Base-by-base conservation (phyloP, 2,888 invertebrate species). In the Eupithecia insigniata region DNA sequence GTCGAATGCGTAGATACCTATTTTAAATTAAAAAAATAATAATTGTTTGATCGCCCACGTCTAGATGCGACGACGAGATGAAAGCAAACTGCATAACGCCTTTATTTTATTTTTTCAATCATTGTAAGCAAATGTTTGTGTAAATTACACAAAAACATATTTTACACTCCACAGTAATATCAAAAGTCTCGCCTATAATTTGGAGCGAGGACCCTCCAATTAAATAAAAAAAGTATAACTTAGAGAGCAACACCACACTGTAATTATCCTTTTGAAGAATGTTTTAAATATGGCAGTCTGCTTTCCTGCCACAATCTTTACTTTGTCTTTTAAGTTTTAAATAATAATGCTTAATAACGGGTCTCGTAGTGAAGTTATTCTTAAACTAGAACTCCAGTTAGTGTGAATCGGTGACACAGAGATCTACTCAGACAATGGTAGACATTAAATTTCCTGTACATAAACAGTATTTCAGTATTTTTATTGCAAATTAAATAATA, bases 251-350 rank as follows among this genome's bases (percentile, higher is more conserved):
- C 77, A 69, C 74, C 79, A 75, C 72, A 76, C 76, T 81, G 83
- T 89, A 89, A 89, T 90, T 89, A 89, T 86, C 83, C 82, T 85
- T 83, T 81, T 83, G 76, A 82, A 78, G 85, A 85, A 86, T 87
- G 81, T 82, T 85, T 87, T 87, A 87, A 89, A 87, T 83, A 85
- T 81, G 77, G 79, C 80, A 79, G 79, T 75, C 75, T 76, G 75
- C 79, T 80, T 80, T 72, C 80, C 80, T 76, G 77, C 71, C 76
- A 77, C 75, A 75, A 80, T 76, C 76, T 77, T 79, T 78, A 78
- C 81, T 80, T 80, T 76, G 75, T 80, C 81, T 82, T 83, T 81
- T 76, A 70, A 64, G 71, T 84, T 85, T 79, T 69, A 73, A 83
- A 79, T 77, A 76, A 75, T 81, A 81, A 79, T 80, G 79, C 77